Evolutionary conservation across 2,888 invertebrate genomes (phyloP).

Genomic region (Coelogynopora nodosa): DNA sequence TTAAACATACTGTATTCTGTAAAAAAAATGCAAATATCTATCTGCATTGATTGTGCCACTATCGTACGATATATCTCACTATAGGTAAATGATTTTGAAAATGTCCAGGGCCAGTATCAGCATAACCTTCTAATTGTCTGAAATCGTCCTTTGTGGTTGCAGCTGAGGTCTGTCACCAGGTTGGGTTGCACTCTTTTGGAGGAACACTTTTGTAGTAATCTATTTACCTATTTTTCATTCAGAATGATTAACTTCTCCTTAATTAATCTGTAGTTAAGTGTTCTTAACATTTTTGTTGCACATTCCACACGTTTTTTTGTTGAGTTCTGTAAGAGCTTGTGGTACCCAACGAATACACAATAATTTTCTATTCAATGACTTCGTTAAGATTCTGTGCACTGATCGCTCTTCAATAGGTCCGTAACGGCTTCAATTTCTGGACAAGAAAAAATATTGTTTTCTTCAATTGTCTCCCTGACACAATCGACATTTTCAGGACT

Average conservation of each 20-base stretch:
- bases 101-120: not conserved
- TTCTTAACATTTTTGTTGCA: constrained; percentile 5
- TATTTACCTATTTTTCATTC: not conserved
- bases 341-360: not conserved
- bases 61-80: not conserved
- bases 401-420: constrained; percentile 4
- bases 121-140: not conserved
- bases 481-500: not conserved
- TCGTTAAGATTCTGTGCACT: constrained; percentile 12
- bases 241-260: constrained; percentile 14
- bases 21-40: constrained; percentile 3
- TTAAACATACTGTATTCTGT: not conserved
- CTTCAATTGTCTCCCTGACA: not conserved
- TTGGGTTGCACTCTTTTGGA: not conserved
- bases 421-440: not conserved
- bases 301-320: constrained; percentile 16
- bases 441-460: not conserved
- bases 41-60: constrained; percentile 8
- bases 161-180: not conserved
- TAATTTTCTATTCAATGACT: not conserved
- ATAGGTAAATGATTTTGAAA: not conserved
- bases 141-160: constrained; percentile 8
- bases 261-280: not conserved
- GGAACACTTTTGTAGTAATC: not conserved
- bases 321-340: not conserved